Conservation (phyloP, 2,113 vertebrate species). For the Tetrax tetrax region DNA sequence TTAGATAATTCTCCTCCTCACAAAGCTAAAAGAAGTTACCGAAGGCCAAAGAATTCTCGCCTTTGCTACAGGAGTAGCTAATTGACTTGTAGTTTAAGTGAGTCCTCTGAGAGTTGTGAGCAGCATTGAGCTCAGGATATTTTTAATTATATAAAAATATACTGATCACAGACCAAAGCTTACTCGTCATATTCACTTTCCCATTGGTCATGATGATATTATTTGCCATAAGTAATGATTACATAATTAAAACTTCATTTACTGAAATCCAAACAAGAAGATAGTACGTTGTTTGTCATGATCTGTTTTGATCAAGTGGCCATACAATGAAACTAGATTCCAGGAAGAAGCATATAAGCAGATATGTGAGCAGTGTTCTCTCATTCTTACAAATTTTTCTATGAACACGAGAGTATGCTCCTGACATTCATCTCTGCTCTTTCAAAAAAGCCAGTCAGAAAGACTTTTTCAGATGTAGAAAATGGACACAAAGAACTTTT, state of each 20-base stretch:
- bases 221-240: not conserved
- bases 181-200: not conserved
- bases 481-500: not conserved
- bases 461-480: not conserved
- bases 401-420: not conserved
- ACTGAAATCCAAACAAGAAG: not conserved
- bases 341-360: not conserved
- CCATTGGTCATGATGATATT: not conserved
- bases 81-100: not conserved
- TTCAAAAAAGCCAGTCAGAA: not conserved
- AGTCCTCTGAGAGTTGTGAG: not conserved
- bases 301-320: not conserved
- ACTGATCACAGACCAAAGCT: slow-evolving; percentile 11
- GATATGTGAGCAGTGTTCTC: not conserved
- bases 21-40: not conserved
- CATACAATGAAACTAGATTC: not conserved
- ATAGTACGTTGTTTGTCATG: not conserved
- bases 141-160: slow-evolving; percentile 22
- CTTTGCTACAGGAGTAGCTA: not conserved
- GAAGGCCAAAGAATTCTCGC: not conserved
- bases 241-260: not conserved
- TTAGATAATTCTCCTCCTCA: not conserved
- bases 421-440: not conserved
- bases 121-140: not conserved
- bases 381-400: not conserved